phyloP scores from a whole-genome alignment of 2,113 vertebrate species.

The Xenus cinereus region DNA sequence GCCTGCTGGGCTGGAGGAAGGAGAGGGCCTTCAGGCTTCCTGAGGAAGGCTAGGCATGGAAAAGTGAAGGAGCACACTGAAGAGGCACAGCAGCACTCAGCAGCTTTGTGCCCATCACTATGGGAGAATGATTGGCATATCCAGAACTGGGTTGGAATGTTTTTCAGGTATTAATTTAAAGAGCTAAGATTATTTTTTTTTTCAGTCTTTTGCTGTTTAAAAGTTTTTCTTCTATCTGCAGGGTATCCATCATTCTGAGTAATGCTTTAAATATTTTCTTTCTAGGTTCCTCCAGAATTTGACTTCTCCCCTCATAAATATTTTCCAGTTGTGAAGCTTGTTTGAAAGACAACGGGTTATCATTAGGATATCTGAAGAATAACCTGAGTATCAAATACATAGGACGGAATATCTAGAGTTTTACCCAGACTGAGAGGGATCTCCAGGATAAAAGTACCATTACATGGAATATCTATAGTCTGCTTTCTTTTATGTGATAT shows the following conservation, averaged over 20 bases:
- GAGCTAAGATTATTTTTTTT: background rate
- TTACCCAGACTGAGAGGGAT: background rate
- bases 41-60: background rate
- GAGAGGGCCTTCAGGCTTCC: background rate
- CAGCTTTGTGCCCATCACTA: background rate
- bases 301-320: conserved; percentile 98
- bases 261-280: background rate
- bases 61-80: background rate
- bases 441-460: conserved; percentile 32
- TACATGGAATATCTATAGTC: conserved; percentile 39
- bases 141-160: background rate
- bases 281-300: conserved; percentile 92
- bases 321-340: conserved; percentile 96
- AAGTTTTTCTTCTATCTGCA: background rate
- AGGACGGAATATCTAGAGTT: background rate
- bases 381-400: background rate
- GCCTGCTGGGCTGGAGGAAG: background rate
- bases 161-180: background rate
- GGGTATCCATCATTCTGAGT: background rate
- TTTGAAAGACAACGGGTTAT: conserved; percentile 72
- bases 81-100: background rate
- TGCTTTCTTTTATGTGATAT: conserved; percentile 3
- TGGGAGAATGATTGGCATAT: background rate
- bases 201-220: background rate
- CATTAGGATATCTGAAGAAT: background rate